Evolutionary conservation across 2,797 vertebrate genomes (phyloP), one percentile per base, ranked within the genome.

Genomic region (Alfaro cultratus): DNA sequence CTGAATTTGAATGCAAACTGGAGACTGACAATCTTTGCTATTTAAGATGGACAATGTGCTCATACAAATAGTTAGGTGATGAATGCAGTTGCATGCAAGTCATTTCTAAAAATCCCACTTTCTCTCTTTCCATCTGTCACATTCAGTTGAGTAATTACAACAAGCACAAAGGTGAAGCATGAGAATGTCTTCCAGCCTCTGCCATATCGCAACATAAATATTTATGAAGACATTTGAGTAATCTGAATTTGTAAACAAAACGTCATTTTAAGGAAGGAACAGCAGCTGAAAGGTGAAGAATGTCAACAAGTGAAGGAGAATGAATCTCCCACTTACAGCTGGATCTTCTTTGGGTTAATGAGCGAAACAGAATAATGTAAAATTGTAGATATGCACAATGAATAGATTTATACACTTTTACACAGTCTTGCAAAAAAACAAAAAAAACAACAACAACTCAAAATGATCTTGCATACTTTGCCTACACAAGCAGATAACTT

Each of bases 181-280:
- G 67, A 70, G 67, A 70, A 70, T 70, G 67, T 29, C 67, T 15
- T 70, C 39, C 67, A 70, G 67, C 10, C 67, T 43, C 23, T 70
- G 26, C 23, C 26, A 70, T 70, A 26, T 70, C 41, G 43, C 39
- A n/a, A 10, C 39, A 70, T 70, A 43, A 70, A 70, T 70, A 70
- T 70, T 70, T 70, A 70, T 70, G 39, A 43, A 41, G 67, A 70
- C 21, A 70, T 41, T 43, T 41, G 67, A 70, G 41, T 70, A 70
- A 41, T 41, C 67, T 11, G 67, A 70, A 41, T 70, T 70, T 43
- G 36, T 70, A 70, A 70, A 43, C 64, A 41, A 41, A 41, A 62
- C 6, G 9, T 10, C 26, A 41, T 70, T 43, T 41, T 12, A 11
- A 43, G 67, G 23, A 70, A 13, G 39, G 67, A 70, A 41, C 34